Percentiles rank a stretch among this genome's conserved stretches.
These are phyloP conservation scores for Pseudomyrmex pallidus DNA, from an alignment of 1,140 invertebrate species.

Conservation along the genomic window DNA sequence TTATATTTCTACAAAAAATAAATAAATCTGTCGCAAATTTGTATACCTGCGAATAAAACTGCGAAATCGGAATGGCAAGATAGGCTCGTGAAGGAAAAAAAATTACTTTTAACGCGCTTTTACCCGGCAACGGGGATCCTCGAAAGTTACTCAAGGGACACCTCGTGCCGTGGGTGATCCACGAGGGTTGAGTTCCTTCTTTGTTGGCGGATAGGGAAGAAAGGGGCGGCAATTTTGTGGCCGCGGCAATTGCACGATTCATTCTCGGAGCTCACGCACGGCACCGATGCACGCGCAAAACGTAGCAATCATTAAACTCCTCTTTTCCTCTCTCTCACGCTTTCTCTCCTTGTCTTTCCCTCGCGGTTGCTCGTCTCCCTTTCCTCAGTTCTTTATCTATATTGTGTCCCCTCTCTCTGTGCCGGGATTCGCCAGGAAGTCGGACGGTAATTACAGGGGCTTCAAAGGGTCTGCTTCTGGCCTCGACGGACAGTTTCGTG, in stretches of 20 bases:
- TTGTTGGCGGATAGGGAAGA: conserved; percentile 19
- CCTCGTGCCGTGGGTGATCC: conserved; percentile 22
- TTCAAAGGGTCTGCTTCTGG: conserved; percentile 73
- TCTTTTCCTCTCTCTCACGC: conserved; percentile 2
- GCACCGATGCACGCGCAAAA: conserved; percentile 64
- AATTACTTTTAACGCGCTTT: conserved; percentile 39
- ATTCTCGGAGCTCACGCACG: conserved; percentile 59
- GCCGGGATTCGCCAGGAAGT: conserved; percentile 66
- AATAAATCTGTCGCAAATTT: not conserved
- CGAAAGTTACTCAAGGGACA: conserved; percentile 46
- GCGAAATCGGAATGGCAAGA: not conserved
- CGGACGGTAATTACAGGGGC: conserved; percentile 70
- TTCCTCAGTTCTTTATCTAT: conserved; percentile 58
- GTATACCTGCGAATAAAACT: conserved; percentile 20
- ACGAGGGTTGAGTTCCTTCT: conserved; percentile 36
- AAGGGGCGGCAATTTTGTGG: conserved; percentile 60
- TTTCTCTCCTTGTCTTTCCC: not conserved
- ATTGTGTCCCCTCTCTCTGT: conserved; percentile 49
- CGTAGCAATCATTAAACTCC: conserved; percentile 67
- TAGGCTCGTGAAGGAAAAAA: conserved; percentile 11
- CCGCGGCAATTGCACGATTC: conserved; percentile 69
- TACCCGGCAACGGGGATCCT: conserved; percentile 24
- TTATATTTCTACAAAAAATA: not conserved
- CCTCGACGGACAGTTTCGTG: conserved; percentile 69
- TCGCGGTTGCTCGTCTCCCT: conserved; percentile 16